These are phyloP conservation scores for Pantherophis guttatus DNA, from an alignment of 2,113 vertebrate species.

Conservation along the genomic window DNA sequence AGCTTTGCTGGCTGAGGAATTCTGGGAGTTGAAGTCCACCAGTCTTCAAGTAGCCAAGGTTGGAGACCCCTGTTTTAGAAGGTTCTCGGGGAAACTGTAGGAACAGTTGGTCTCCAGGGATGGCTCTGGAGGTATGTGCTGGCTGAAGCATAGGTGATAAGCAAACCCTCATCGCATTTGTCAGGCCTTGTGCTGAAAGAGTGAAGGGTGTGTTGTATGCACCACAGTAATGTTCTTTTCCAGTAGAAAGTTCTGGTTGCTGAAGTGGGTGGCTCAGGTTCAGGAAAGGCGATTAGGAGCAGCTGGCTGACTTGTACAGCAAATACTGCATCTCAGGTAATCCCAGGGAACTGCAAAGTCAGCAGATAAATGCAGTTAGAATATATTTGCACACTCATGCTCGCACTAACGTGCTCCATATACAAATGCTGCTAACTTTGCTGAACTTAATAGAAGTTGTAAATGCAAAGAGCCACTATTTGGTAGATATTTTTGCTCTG, in stretches of 20 bases:
- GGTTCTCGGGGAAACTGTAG: background rate
- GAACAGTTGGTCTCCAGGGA: background rate
- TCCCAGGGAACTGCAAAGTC: background rate
- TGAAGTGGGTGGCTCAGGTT: background rate
- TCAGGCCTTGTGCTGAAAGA: background rate
- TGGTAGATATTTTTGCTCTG: background rate
- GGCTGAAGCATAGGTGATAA: background rate
- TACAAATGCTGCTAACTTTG: background rate
- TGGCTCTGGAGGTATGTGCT: background rate
- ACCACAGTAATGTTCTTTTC: background rate
- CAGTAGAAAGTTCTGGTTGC: background rate
- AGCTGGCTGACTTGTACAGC: background rate
- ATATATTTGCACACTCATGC: background rate
- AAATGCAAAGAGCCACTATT: background rate
- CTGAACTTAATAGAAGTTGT: background rate
- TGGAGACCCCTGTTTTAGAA: background rate
- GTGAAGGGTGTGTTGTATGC: background rate
- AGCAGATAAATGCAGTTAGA: background rate
- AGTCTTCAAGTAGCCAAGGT: too few species aligned
- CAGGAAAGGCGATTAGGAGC: background rate
- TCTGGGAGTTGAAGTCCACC: too few species aligned
- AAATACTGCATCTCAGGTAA: background rate
- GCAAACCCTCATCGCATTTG: background rate
- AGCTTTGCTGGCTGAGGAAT: too few species aligned
- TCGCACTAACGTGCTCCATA: background rate